Conservation (phyloP, 92 coral and sea anemone genomes). For the Zoanthus sansibaricus region DNA sequence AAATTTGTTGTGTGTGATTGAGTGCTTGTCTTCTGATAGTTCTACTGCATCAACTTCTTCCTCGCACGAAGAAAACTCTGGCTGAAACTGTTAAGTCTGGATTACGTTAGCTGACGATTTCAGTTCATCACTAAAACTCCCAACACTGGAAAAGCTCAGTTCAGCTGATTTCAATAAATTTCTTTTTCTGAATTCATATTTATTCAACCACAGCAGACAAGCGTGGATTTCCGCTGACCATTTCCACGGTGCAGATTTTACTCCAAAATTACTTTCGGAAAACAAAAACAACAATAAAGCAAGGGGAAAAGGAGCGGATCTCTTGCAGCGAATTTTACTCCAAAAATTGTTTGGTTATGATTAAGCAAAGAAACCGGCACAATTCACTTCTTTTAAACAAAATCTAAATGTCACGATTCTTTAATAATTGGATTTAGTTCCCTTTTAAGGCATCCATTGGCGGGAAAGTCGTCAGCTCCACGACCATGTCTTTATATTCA, state of each 20-base stretch:
- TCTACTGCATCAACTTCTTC: neutral
- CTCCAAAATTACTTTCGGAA: too few species aligned
- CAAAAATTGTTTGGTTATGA: neutral
- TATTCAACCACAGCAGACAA: neutral
- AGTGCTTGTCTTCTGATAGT: neutral
- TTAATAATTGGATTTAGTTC: neutral
- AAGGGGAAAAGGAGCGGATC: too few species aligned
- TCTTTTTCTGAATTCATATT: neutral
- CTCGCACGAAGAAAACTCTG: neutral
- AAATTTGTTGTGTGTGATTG: slow-evolving; percentile 1
- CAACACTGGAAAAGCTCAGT: neutral
- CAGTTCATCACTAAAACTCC: neutral
- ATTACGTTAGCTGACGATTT: neutral
- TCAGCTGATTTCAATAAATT: neutral
- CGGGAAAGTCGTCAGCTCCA: too few species aligned
- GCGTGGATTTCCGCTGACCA: neutral
- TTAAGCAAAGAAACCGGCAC: neutral
- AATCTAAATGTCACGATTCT: neutral
- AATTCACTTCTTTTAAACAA: neutral
- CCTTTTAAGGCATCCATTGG: neutral
- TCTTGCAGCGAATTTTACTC: neutral
- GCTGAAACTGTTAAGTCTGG: neutral
- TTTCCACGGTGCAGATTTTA: neutral
- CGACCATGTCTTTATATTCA: too few species aligned
- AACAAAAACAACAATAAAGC: too few species aligned